Evolutionary conservation across 1,140 invertebrate genomes (phyloP).

Genomic region (Lucilia cuprina): DNA sequence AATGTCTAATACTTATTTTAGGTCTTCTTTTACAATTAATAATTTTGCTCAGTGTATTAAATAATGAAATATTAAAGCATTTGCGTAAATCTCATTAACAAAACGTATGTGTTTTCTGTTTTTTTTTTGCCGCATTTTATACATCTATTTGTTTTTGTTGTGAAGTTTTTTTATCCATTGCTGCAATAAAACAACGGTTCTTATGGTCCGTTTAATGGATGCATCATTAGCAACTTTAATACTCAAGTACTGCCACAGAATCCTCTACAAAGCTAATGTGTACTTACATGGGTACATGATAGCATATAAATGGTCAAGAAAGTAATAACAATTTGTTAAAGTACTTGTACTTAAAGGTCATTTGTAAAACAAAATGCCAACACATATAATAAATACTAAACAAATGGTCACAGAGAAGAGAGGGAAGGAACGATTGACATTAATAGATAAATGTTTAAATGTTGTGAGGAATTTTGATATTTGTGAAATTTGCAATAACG

Average conservation of each 20-base stretch:
- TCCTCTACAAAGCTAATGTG: too few relatives aligned
- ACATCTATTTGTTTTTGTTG: neutral
- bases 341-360: neutral
- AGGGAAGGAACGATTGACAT: too few relatives aligned
- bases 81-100: constrained; percentile 2
- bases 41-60: too few relatives aligned
- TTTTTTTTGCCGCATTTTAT: neutral
- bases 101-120: neutral
- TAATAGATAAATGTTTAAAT: too few relatives aligned
- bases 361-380: neutral
- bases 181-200: constrained; percentile 5
- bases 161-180: neutral
- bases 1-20: too few relatives aligned
- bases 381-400: too few relatives aligned
- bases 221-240: neutral
- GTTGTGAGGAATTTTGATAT: too few relatives aligned
- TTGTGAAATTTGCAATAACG: too few relatives aligned
- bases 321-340: constrained; percentile 3
- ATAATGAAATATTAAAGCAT: neutral
- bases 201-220: neutral
- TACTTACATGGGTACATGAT: neutral
- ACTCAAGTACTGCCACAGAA: neutral
- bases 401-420: too few relatives aligned
- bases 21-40: too few relatives aligned
- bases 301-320: neutral